Base-by-base conservation (phyloP, 2,113 vertebrate genomes). In the Leucopsar rothschildi region DNA sequence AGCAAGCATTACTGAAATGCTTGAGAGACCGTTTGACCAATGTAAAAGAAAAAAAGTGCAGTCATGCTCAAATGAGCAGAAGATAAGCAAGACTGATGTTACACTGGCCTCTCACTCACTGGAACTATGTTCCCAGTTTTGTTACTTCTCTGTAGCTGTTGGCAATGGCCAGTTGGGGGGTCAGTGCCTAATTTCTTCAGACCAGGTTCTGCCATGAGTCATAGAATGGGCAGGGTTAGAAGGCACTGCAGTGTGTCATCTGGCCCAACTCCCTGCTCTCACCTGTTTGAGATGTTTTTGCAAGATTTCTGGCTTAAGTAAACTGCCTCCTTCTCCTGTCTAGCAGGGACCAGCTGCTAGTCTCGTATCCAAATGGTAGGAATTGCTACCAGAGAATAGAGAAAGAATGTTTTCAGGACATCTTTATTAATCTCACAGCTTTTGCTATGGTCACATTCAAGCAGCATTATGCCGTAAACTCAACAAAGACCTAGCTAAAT, bases 51-150 rank as follows among this genome's bases (percentile, higher is more conserved):
- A 79, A 71, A 94, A 96, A 49, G 4, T 31, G 39, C 75, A 80
- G 50, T 70, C 49, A 52, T 80, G 64, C 28, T 5, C 63, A 86
- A 94, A 86, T 75, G 52, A 92, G 82, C 57, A 91, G 88, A 86
- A 78, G 96, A 92, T 93, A 96, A 96, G 91, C 84, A 91, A 95
- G 92, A 88, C 45, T 86, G 95, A 91, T 94, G 63, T 95, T 86
- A 40, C 6, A 11, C 11, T 91, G 93, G 86, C 69, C 56, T 97
- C 63, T 45, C 52, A 82, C 68, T 79, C 31, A 13, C 16, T 89
- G 65, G 72, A 97, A 82, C 61, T 81, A 57, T 39, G 49, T 42
- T 84, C 66, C 82, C 44, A 37, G 45, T 75, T 91, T 47, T 88
- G 20, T 60, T 72, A 80, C 57, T 84, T 68, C 81, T 87, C 52